These are phyloP conservation scores for Lacerta viridis DNA, from an alignment of 2,797 vertebrate species.

Conservation along the genomic window DNA sequence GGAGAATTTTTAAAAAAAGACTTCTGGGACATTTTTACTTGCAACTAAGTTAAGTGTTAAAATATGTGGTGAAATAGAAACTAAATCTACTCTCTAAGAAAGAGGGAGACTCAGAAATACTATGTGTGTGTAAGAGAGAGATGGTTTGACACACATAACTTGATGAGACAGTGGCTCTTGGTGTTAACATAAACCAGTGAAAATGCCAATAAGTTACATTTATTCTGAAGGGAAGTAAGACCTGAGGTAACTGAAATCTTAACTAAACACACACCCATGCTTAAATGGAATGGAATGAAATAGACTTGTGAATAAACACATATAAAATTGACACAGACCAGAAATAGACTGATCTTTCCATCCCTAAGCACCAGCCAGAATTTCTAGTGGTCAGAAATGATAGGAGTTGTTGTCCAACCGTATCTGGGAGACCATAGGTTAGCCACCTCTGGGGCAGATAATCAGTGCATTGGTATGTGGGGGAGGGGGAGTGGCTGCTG, in stretches of 20 bases:
- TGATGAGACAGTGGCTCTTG: neutral
- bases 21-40: conserved; percentile 19
- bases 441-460: too few species aligned
- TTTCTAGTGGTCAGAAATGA: too few species aligned
- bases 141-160: neutral
- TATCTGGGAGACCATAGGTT: too few species aligned
- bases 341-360: too few species aligned
- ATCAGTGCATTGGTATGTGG: too few species aligned
- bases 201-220: neutral
- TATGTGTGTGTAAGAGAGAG: neutral
- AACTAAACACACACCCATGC: neutral
- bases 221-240: neutral
- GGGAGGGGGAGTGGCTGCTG: too few species aligned
- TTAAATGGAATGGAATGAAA: too few species aligned
- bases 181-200: neutral
- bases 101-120: neutral
- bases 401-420: too few species aligned
- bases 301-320: too few species aligned
- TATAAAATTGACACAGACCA: too few species aligned
- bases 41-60: conserved; percentile 17
- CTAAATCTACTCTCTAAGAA: conserved; percentile 44
- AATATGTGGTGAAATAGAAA: conserved; percentile 70
- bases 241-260: neutral
- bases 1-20: conserved; percentile 42
- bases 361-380: too few species aligned